Evolutionary conservation across 2,113 vertebrate genomes (phyloP).

Genomic region (Strix uralensis): DNA sequence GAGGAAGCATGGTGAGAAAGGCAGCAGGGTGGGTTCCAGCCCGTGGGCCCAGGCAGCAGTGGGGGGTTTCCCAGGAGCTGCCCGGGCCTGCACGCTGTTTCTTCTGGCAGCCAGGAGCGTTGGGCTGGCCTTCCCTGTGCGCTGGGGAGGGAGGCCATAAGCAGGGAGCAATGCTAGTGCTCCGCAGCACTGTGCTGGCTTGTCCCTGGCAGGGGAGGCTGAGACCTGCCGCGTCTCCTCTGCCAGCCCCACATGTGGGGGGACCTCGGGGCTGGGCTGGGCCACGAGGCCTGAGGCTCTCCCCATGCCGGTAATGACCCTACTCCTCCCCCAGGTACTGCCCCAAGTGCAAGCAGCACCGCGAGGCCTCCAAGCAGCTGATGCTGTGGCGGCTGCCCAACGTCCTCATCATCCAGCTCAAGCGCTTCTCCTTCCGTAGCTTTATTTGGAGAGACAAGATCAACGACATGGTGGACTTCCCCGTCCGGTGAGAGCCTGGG

Average conservation of each 20-base stretch:
- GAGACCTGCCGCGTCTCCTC: background rate
- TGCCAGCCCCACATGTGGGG: background rate
- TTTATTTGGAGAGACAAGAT: slow-evolving; percentile 99
- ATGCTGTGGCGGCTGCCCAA: slow-evolving; percentile 95
- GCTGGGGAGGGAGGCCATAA: background rate
- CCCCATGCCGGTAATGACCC: accelerated
- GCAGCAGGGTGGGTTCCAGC: background rate
- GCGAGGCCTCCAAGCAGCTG: slow-evolving; percentile 95
- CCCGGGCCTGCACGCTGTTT: accelerated
- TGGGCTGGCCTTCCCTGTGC: background rate
- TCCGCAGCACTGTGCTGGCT: background rate
- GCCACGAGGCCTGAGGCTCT: background rate
- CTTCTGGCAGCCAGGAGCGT: background rate
- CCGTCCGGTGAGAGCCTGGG: slow-evolving; percentile 82
- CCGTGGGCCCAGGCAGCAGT: background rate
- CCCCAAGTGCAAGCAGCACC: slow-evolving; percentile 96
- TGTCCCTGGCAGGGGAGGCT: background rate
- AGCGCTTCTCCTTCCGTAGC: slow-evolving; percentile 98
- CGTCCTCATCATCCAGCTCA: slow-evolving; percentile 96
- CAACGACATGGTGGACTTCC: slow-evolving; percentile 98
- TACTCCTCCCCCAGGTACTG: slow-evolving; percentile 81
- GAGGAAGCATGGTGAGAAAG: slow-evolving; percentile 93
- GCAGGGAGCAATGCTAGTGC: background rate
- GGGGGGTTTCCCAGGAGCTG: background rate
- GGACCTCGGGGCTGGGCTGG: background rate